Percentiles rank a stretch among this genome's conserved stretches.
phyloP scores from a whole-genome alignment of 2,888 invertebrate genomes.

The Bugulina stolonifera region DNA sequence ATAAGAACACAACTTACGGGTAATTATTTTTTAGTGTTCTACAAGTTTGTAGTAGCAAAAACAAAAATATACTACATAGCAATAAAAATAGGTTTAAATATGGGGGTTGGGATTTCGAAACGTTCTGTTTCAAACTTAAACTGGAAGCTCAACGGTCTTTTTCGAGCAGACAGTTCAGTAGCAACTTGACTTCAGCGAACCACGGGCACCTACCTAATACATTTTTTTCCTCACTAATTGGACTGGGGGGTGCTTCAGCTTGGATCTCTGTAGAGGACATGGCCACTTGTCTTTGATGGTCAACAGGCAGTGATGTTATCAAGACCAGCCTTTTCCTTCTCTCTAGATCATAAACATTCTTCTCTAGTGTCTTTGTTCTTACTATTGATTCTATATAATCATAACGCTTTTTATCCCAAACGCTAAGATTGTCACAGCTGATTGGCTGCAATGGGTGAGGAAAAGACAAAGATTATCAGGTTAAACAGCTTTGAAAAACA shows the following conservation, averaged over 20 bases:
- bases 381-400: not conserved
- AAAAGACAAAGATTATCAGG: not conserved
- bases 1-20: too few species aligned
- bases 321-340: not conserved
- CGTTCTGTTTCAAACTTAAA: too few species aligned
- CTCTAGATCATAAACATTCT: not conserved
- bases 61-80: too few species aligned
- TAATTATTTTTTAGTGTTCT: too few species aligned
- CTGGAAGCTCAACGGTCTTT: too few species aligned
- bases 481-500: too few species aligned
- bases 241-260: not conserved
- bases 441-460: not conserved
- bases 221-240: not conserved
- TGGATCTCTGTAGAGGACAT: slow-evolving; percentile 7
- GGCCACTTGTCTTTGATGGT: slow-evolving; percentile 20
- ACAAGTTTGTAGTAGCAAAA: too few species aligned
- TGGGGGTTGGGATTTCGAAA: too few species aligned
- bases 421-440: not conserved
- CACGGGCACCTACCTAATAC: too few species aligned
- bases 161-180: too few species aligned
- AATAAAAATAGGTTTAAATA: too few species aligned
- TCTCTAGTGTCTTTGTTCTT: slow-evolving; percentile 8
- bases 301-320: slow-evolving; percentile 22
- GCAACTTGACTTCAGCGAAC: too few species aligned
- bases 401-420: not conserved